phyloP scores from a whole-genome alignment of 1,140 invertebrate genomes.

The Hycleus phaleratus region DNA sequence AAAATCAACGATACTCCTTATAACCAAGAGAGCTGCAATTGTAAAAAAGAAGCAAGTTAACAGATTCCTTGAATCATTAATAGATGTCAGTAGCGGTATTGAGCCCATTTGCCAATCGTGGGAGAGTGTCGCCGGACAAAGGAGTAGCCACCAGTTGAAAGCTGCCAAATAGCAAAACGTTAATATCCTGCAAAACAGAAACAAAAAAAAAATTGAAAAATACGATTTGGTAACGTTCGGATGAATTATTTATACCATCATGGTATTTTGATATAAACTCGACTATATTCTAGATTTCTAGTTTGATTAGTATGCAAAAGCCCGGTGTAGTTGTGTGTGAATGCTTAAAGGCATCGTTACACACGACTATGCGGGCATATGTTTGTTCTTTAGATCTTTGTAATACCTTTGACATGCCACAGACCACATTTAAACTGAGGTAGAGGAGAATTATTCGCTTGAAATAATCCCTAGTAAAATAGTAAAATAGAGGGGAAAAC shows the following conservation, averaged over 20 bases:
- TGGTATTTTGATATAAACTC: not conserved
- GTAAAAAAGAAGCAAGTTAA: constrained; percentile 60
- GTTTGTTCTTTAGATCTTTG: constrained; percentile 1
- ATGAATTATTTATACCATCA: not conserved
- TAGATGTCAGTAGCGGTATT: constrained; percentile 62
- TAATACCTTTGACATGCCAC: not conserved
- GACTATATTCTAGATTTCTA: too few species aligned
- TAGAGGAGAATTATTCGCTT: too few species aligned
- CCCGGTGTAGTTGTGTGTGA: too few species aligned
- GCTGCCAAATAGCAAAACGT: constrained; percentile 76
- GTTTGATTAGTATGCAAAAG: too few species aligned
- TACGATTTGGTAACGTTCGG: not conserved
- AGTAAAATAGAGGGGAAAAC: too few species aligned
- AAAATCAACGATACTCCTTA: constrained; percentile 55
- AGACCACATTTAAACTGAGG: not conserved
- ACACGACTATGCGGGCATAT: not conserved
- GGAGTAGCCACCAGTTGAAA: constrained; percentile 72
- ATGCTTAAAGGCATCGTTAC: too few species aligned
- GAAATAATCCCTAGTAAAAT: too few species aligned
- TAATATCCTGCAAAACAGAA: constrained; percentile 48
- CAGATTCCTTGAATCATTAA: constrained; percentile 62
- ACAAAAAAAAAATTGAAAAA: too few species aligned
- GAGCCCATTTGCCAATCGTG: constrained; percentile 88
- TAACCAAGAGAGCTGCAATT: constrained; percentile 49
- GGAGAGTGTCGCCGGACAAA: constrained; percentile 67